Evolutionary conservation across 2,888 invertebrate genomes (phyloP), one percentile per base, ranked within the genome.

Genomic region (Heliconius ismenius): DNA sequence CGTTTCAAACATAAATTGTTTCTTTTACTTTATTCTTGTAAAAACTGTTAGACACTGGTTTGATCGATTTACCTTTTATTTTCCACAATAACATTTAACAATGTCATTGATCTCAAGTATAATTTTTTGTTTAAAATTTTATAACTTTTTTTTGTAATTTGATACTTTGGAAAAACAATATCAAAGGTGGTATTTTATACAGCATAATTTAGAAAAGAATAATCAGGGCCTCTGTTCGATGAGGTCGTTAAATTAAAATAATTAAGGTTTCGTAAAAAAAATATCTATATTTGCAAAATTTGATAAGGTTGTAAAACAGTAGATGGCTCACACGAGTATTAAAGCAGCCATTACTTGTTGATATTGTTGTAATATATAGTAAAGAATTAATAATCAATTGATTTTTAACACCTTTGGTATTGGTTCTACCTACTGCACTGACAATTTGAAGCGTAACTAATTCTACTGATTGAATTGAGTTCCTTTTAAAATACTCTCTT

Each of bases 251-350:
- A 89, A 91, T 91, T 93, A 75, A 80, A 80, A 80, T 81, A 93
- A 93, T 93, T 92, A 91, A 88, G 87, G 84, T 81, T 83, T 85
- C 87, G 32, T 32, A 54, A 62, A 74, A 84, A 88, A 89, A 89
- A 85, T 89, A 90, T 90, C 89, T 88, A 91, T 90, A 88, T 91
- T 90, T 84, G 84, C 81, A 79, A 84, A 92, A 94, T 89, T 87
- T 84, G 92, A 93, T 91, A 93, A 87, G 89, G 86, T 92, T 92
- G 91, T 90, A 86, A 83, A n/a, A 88, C 87, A 89, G 90, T 87
- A 90, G 75, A 26, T 60, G 18, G 32, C 1, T 39, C 43, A 69
- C 60, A 36, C 65, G 7, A 26, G 15, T 68, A 26, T 4, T 39
- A 10, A 13, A 49, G 7, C 49, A 18, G 7, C 18, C 0, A 49